Conservation (phyloP, 64 coral and sea anemone genomes). For the Actinia tenebrosa region DNA sequence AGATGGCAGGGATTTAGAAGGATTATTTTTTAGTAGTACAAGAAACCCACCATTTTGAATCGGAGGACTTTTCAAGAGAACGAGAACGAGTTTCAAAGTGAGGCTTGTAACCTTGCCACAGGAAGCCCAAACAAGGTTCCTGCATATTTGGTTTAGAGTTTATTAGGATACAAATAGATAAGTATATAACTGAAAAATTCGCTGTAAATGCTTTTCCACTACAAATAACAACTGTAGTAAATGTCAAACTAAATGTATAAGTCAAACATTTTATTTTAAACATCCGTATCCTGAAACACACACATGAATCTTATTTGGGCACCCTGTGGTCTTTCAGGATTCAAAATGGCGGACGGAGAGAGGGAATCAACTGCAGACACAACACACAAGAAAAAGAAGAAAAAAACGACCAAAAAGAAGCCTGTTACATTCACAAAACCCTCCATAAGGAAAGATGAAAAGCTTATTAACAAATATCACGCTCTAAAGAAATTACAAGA, state of each 20-base stretch:
- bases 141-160: no score
- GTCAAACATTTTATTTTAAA: no score
- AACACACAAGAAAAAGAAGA: slow-evolving; percentile 31
- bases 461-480: slow-evolving; percentile 49
- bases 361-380: neutral
- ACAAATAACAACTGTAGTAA: neutral
- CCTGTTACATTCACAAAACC: slow-evolving; percentile 20
- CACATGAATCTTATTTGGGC: neutral
- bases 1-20: slow-evolving; percentile 27
- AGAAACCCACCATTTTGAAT: slow-evolving; percentile 57
- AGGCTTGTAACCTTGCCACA: slow-evolving; percentile 35
- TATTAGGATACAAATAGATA: no score
- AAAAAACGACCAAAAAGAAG: slow-evolving; percentile 28
- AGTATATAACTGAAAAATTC: no score
- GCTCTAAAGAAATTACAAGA: slow-evolving; percentile 44
- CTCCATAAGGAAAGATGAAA: slow-evolving; percentile 36
- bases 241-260: neutral
- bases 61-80: slow-evolving; percentile 50
- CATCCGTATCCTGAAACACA: no score
- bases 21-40: neutral
- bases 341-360: slow-evolving; percentile 45
- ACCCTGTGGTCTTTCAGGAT: neutral
- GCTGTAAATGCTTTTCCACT: no score
- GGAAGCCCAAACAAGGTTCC: neutral
- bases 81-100: slow-evolving; percentile 14